Percentiles rank a stretch among this genome's conserved stretches.
phyloP scores from a whole-genome alignment of 1,140 invertebrate genomes.

The Dendrolimus kikuchii region DNA sequence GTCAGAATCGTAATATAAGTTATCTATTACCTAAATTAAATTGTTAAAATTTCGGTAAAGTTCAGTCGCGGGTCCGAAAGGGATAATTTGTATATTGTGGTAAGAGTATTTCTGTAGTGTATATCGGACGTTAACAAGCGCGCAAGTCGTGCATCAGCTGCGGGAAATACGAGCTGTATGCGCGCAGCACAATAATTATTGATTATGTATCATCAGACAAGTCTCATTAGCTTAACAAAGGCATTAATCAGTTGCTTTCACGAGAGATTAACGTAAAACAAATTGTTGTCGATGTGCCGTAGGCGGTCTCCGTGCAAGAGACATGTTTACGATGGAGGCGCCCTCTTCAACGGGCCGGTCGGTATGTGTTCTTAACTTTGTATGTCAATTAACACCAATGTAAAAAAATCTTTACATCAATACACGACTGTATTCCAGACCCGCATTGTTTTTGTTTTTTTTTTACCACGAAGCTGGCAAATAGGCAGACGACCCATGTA shows the following conservation, averaged over 20 bases:
- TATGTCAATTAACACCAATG: slow-evolving; percentile 39
- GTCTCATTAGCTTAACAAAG: slow-evolving; percentile 57
- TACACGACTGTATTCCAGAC: too few relatives aligned
- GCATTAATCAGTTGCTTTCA: slow-evolving; percentile 59
- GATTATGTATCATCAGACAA: slow-evolving; percentile 40
- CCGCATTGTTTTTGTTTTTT: too few relatives aligned
- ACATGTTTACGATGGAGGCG: slow-evolving; percentile 36
- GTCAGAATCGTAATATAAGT: too few relatives aligned
- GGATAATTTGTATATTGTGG: too few relatives aligned
- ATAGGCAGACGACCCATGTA: too few relatives aligned
- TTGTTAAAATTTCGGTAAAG: too few relatives aligned
- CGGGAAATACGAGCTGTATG: slow-evolving; percentile 10
- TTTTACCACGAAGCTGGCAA: too few relatives aligned
- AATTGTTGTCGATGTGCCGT: slow-evolving; percentile 46
- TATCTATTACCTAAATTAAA: too few relatives aligned
- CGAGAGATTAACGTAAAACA: slow-evolving; percentile 58
- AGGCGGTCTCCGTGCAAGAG: slow-evolving; percentile 23
- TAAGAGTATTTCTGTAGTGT: too few relatives aligned
- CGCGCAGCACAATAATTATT: slow-evolving; percentile 32
- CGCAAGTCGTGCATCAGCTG: neutral
- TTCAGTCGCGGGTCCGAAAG: too few relatives aligned
- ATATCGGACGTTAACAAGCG: neutral
- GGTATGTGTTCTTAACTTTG: slow-evolving; percentile 25
- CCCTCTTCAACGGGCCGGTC: slow-evolving; percentile 16
- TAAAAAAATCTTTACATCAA: neutral